phyloP scores from a whole-genome alignment of 2,797 vertebrate genomes.

The Acomys russatus region DNA sequence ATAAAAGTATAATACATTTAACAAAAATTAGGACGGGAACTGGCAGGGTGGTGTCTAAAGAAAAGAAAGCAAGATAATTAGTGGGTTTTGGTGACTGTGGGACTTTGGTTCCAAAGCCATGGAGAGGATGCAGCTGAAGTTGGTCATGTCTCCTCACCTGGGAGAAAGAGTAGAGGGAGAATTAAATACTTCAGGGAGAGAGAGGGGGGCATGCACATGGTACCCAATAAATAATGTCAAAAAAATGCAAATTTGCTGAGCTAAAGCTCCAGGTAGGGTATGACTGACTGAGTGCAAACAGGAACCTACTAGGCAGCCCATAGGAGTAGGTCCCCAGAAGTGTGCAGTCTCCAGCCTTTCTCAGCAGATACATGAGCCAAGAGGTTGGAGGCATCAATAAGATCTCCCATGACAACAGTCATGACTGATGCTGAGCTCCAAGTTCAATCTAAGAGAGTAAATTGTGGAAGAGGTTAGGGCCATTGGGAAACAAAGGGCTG shows the following conservation, averaged over 20 bases:
- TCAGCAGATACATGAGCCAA: neutral
- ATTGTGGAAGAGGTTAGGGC: neutral
- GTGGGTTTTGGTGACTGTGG: neutral
- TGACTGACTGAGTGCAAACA: neutral
- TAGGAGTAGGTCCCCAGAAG: neutral
- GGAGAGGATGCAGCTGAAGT: neutral
- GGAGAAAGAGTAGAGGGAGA: neutral
- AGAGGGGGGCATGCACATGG: neutral
- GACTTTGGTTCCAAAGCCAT: neutral
- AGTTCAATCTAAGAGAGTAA: neutral
- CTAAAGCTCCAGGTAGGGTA: neutral
- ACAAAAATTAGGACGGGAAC: conserved; percentile 22
- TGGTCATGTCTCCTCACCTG: neutral
- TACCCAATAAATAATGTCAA: neutral
- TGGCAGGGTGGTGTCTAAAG: neutral
- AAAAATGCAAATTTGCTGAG: neutral
- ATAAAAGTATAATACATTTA: conserved; percentile 24
- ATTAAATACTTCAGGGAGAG: neutral
- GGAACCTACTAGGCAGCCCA: neutral
- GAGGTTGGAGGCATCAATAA: neutral
- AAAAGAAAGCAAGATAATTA: neutral
- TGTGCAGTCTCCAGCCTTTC: neutral
- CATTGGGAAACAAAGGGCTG: neutral
- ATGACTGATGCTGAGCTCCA: neutral
- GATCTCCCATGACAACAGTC: neutral